A percentile compares a stretch with the other conserved stretches of the same genome.
Evolutionary conservation across 2,797 vertebrate species (phyloP).

Genomic region (Arremon aurantiirostris): DNA sequence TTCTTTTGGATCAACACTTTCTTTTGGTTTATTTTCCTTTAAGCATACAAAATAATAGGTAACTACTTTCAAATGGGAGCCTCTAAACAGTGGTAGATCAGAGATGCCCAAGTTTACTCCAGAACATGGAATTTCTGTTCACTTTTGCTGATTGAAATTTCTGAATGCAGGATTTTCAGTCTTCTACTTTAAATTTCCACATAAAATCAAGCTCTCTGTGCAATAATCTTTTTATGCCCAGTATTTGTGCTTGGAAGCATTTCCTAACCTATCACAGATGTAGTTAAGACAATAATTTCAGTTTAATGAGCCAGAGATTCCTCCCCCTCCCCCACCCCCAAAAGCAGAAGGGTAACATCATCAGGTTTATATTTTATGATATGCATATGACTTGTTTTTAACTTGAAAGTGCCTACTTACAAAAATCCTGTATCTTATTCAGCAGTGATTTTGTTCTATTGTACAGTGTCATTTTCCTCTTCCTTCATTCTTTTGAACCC

Average conservation of each 20-base stretch:
- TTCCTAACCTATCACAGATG: not conserved
- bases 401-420: not conserved
- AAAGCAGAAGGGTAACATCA: not conserved
- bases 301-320: not conserved
- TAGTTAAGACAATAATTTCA: not conserved
- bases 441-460: not conserved
- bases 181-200: not conserved
- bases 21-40: not conserved
- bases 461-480: not conserved
- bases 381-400: not conserved
- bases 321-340: not conserved
- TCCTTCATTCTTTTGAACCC: not conserved
- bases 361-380: not conserved
- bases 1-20: not conserved
- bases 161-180: not conserved
- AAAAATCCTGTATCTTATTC: not conserved
- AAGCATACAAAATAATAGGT: not conserved
- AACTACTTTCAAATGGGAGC: not conserved
- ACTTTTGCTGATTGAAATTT: not conserved
- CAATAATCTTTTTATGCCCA: not conserved
- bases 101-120: not conserved
- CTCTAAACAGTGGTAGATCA: not conserved
- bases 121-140: not conserved
- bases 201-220: not conserved
- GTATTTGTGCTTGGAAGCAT: not conserved